A percentile compares a stretch with the other conserved stretches of the same genome.
Conservation (phyloP, 2,113 vertebrate genomes). For the Toxotes chatareus region DNA sequence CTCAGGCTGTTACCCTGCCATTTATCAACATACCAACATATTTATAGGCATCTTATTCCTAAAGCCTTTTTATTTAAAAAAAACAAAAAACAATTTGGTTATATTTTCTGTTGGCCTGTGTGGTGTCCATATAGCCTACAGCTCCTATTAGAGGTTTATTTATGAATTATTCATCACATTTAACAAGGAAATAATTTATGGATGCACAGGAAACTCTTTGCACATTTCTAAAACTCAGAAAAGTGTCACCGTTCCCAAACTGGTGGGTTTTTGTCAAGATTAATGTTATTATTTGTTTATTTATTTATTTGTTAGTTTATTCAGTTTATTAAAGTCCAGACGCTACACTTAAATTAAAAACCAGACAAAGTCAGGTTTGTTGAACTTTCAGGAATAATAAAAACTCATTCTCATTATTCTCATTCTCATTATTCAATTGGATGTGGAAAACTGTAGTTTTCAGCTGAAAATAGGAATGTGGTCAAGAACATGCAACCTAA, state of each 20-base stretch:
- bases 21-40: background rate
- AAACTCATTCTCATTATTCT: too few relatives aligned
- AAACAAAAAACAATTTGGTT: background rate
- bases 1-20: background rate
- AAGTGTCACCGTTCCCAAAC: background rate
- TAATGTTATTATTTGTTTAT: background rate
- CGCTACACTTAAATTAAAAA: background rate
- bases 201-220: background rate
- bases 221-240: background rate
- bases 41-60: background rate
- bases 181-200: background rate
- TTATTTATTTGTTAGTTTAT: background rate
- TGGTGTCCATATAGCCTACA: constrained; percentile 2
- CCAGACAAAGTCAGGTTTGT: background rate
- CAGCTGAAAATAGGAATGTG: background rate
- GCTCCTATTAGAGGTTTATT: constrained; percentile 33
- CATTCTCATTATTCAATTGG: background rate
- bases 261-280: background rate
- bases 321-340: background rate
- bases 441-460: background rate
- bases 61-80: background rate
- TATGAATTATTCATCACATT: constrained; percentile 55
- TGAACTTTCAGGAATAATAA: background rate
- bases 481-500: background rate
- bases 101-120: background rate